Base-by-base conservation (phyloP, 1,140 invertebrate species). In the Nilaparvata lugens region DNA sequence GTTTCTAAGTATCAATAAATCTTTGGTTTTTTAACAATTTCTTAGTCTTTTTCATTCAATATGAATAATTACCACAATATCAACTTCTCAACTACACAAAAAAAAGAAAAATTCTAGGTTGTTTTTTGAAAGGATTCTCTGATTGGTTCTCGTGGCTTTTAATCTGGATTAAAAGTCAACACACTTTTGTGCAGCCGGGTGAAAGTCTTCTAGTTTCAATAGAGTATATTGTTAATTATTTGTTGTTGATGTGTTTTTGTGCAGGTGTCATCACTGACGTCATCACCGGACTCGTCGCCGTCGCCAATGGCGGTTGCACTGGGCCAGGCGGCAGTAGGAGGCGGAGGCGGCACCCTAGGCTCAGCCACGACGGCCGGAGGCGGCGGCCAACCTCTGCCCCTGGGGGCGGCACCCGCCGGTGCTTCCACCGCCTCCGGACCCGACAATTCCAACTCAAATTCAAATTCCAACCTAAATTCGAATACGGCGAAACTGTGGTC, bases 261-360 rank as follows among this genome's bases (percentile, higher is more conserved):
- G 3, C 31, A 35, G 31, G 81, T 87, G 65, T 95, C 92, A 62
- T 93, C 91, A 69, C 80, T 94, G 58, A 95, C 92, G 53, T 91
- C 90, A 45, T 91, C 88, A 52, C 91, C 91, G 16, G 91, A 94
- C 74, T 93, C 90, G 54, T 91, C 89, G 56, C 91, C 91, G 43
- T 87, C 86, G 63, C 88, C 89, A 14, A 88, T 87, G 62, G 79
- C 87, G 23, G 83, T 89, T 65, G 85, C 84, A 13, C 77, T 87
- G 35, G 85, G 85, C 54, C 78, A 85, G 65, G 59, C 74, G 65
- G 40, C 57, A 19, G 28, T 57, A 71, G 68, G 52, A 74, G 71
- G 67, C 72, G 52, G 48, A 55, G 60, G 56, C 54, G 68, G 55
- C 74, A 67, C 62, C 75, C 31, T 35, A 66, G 62, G 70, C 74